Conservation (phyloP, 2,888 invertebrate genomes). For the Drosophila lacicola region DNA sequence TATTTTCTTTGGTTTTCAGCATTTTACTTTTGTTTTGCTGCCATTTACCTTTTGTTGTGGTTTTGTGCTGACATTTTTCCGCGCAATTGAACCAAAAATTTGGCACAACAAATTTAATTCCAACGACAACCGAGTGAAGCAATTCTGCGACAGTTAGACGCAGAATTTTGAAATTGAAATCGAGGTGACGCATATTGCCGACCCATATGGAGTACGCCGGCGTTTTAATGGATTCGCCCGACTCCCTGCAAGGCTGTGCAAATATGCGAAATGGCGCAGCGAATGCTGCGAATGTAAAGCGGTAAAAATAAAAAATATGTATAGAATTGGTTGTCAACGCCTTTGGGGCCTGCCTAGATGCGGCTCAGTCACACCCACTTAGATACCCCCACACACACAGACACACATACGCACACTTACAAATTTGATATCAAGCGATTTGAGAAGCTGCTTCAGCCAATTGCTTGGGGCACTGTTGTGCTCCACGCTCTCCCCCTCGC, state of each 20-base stretch:
- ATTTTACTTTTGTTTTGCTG: constrained; percentile 13
- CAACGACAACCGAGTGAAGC: constrained; percentile 16
- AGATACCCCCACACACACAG: constrained; percentile 11
- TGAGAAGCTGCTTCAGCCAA: constrained; percentile 63
- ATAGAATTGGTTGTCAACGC: constrained; percentile 38
- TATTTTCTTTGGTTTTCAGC: constrained; percentile 30
- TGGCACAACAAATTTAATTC: constrained; percentile 71
- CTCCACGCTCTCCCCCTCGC: background rate
- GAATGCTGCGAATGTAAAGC: constrained; percentile 42
- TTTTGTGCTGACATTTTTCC: constrained; percentile 63
- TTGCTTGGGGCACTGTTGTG: constrained; percentile 51
- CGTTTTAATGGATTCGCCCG: constrained; percentile 37
- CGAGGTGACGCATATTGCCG: constrained; percentile 42
- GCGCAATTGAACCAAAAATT: constrained; percentile 70
- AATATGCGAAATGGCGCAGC: constrained; percentile 55
- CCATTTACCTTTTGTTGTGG: constrained; percentile 48
- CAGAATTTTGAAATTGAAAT: constrained; percentile 61
- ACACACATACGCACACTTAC: constrained; percentile 21
- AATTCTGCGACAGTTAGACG: constrained; percentile 55
- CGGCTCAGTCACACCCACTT: constrained; percentile 30
- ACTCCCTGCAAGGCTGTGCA: constrained; percentile 40
- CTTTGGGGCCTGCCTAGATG: constrained; percentile 26
- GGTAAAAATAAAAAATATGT: constrained; percentile 28
- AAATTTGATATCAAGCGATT: constrained; percentile 66
- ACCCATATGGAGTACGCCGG: constrained; percentile 1